Percentiles rank a stretch among this genome's conserved stretches.
Conservation (phyloP, 2,888 invertebrate species). For the Synanthedon vespiformis region DNA sequence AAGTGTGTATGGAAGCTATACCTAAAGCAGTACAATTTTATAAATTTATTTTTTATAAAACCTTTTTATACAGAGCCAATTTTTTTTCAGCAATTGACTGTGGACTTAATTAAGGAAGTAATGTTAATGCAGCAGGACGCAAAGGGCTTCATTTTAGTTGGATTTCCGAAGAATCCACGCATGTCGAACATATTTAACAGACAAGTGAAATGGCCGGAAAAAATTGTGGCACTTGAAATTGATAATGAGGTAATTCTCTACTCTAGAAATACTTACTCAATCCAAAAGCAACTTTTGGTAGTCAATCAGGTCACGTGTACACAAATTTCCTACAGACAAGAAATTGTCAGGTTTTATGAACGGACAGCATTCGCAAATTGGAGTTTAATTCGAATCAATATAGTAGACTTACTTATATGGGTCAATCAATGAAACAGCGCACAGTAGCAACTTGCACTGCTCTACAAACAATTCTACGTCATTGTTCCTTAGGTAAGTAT, state of each 20-base stretch:
- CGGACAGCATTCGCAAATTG: background rate
- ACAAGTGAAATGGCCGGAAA: slow-evolving; percentile 64
- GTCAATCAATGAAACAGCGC: background rate
- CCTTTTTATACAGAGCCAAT: background rate
- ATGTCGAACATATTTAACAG: slow-evolving; percentile 60
- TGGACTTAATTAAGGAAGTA: slow-evolving; percentile 69
- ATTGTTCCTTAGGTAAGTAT: too few species aligned
- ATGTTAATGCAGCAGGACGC: slow-evolving; percentile 57
- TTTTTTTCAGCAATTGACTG: slow-evolving; percentile 53
- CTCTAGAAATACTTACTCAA: too few species aligned
- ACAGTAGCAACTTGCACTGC: background rate
- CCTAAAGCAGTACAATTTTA: too few species aligned
- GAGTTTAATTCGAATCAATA: too few species aligned
- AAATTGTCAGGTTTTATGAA: too few species aligned
- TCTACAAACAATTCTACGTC: too few species aligned
- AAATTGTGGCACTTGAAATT: slow-evolving; percentile 56
- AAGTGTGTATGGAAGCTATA: too few species aligned
- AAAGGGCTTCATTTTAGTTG: slow-evolving; percentile 66
- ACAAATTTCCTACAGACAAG: too few species aligned
- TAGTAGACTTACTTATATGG: too few species aligned
- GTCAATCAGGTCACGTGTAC: background rate
- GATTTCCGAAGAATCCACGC: slow-evolving; percentile 67
- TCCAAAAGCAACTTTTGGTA: too few species aligned
- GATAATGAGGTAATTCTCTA: slow-evolving; percentile 42
- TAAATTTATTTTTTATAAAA: too few species aligned